Conservation (phyloP, 2,888 invertebrate genomes). For the Tupiocoris notatus region DNA sequence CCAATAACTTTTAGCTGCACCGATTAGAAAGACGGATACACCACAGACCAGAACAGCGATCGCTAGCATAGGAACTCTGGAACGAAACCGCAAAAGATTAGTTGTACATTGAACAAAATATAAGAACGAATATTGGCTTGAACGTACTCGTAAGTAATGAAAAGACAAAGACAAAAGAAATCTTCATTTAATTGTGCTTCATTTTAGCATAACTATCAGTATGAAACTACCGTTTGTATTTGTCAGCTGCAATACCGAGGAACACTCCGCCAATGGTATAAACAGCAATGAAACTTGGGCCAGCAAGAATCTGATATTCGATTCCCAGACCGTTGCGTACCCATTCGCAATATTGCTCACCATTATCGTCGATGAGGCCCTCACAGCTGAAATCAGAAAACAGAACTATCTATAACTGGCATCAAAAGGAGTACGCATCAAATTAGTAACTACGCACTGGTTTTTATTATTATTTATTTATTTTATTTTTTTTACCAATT, state of each 20-base stretch:
- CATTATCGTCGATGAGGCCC: conserved; percentile 64
- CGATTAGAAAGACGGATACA: conserved; percentile 79
- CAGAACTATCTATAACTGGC: too few species aligned
- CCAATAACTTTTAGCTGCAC: conserved; percentile 83
- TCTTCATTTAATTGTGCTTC: too few species aligned
- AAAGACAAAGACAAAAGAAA: too few species aligned
- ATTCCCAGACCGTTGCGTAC: conserved; percentile 88
- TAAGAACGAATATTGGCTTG: too few species aligned
- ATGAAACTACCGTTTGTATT: conserved; percentile 55
- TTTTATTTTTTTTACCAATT: too few species aligned
- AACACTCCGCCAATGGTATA: conserved; percentile 85
- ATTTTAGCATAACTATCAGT: background rate
- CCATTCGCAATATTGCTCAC: conserved; percentile 82
- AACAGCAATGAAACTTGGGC: conserved; percentile 88
- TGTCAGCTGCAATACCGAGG: conserved; percentile 80
- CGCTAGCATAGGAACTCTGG: conserved; percentile 70
- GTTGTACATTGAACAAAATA: too few species aligned
- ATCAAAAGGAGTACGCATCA: too few species aligned
- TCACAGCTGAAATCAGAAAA: conserved; percentile 60
- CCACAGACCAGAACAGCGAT: conserved; percentile 78
- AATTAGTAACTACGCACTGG: too few species aligned
- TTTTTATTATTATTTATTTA: too few species aligned
- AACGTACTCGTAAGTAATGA: too few species aligned
- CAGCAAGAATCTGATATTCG: conserved; percentile 88
- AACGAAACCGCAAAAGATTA: conserved; percentile 15